Evolutionary conservation across 2,888 invertebrate genomes (phyloP), one percentile per base, ranked within the genome.

Genomic region (Xanthia icteritia): DNA sequence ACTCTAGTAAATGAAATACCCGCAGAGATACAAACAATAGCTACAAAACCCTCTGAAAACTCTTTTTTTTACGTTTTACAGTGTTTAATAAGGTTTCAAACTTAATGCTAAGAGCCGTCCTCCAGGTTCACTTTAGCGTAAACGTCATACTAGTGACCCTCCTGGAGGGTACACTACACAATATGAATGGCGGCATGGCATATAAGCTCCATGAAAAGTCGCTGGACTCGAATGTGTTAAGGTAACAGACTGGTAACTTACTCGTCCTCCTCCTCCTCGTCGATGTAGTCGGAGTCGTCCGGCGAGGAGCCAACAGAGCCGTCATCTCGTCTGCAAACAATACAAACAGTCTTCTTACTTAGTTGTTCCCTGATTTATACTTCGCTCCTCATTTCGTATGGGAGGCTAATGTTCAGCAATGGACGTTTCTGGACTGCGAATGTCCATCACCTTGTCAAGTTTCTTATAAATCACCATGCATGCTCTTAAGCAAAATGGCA

Each of bases 301-400:
- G 82, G 76, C 27, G 88, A 76, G 77, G 82, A 77, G 77, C 36
- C 36, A 45, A 87, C 76, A 76, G 73, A 88, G 90, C 90, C 88
- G 82, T 84, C 60, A 90, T 92, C 86, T 94, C 94, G 80, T 80
- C 94, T 94, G 87, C 4, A 86, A 90, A 74, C 36, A 81, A 86
- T 76, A 71, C 27, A 81, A 75, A 78, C 23, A 65, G 20, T 11
- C n/a, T 58, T 76, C 17, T 56, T 63, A 51, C 20, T 45, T 31
- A 42, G 39, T 74, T 48, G 60, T 60, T 48, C 58, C 5, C 36
- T 4, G n/a, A 48, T 63, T 63, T 15, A 42, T 45, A 20, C 31
- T n/a, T 42, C 39, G 39, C 17, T 42, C 20, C 17, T 17, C 1
- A 8, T 48, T 61, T 39, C 9, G 13, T 51, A 51, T 39, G 15